Conservation (phyloP, 2,888 invertebrate genomes). For the Acleris sparsana region DNA sequence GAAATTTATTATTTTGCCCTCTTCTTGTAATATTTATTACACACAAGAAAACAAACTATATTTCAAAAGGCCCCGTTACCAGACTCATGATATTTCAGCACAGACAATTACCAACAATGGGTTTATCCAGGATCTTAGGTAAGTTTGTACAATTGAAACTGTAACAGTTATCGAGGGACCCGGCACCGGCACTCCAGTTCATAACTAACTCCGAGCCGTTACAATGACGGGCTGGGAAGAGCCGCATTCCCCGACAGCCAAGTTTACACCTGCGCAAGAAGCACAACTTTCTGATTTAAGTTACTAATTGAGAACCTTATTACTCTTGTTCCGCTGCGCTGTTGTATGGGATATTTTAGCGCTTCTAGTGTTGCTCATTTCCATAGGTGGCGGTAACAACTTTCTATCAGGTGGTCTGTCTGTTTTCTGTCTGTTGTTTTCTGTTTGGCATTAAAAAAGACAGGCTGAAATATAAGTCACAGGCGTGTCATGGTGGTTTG, state of each 20-base stretch:
- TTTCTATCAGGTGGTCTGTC: too few species aligned
- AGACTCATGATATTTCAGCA: slow-evolving; percentile 21
- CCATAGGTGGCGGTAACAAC: too few species aligned
- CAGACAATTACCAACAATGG: slow-evolving; percentile 46
- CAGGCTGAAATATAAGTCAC: too few species aligned
- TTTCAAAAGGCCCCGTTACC: slow-evolving; percentile 12
- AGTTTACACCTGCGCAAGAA: slow-evolving; percentile 22
- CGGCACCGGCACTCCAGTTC: slow-evolving; percentile 53
- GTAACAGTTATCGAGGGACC: slow-evolving; percentile 45
- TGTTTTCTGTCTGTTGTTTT: too few species aligned
- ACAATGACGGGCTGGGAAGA: slow-evolving; percentile 59
- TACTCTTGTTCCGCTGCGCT: too few species aligned
- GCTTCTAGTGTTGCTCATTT: too few species aligned
- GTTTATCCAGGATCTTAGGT: slow-evolving; percentile 50
- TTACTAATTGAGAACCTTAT: too few species aligned
- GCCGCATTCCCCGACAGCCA: slow-evolving; percentile 48
- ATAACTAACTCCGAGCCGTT: slow-evolving; percentile 66
- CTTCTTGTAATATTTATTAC: not conserved
- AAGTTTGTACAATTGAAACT: slow-evolving; percentile 57
- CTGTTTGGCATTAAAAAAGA: too few species aligned
- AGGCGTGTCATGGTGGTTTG: too few species aligned
- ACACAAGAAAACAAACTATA: not conserved
- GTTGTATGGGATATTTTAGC: too few species aligned
- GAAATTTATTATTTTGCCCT: too few species aligned
- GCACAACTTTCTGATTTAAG: not conserved